These are phyloP conservation scores for Ormia ochracea DNA, from an alignment of 2,888 invertebrate genomes.

Conservation along the genomic window DNA sequence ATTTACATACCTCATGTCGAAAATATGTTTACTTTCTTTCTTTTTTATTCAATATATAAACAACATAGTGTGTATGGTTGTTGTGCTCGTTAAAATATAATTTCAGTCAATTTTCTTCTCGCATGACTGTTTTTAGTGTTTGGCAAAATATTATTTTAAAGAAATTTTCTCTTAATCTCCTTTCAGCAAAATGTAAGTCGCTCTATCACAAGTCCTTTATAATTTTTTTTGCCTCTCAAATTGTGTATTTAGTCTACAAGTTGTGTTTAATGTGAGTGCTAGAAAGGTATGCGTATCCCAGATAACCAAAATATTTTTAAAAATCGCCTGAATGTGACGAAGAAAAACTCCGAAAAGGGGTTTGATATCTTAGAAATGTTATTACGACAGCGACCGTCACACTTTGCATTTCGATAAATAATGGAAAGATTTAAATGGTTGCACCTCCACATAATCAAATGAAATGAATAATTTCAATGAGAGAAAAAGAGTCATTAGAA, in stretches of 20 bases:
- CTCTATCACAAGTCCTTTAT: constrained; percentile 13
- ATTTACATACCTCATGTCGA: not conserved
- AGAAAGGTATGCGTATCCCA: not conserved
- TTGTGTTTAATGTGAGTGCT: not conserved
- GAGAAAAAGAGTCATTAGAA: no score
- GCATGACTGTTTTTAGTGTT: not conserved
- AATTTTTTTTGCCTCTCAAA: not conserved
- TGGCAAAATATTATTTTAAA: constrained; percentile 15
- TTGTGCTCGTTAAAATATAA: constrained; percentile 16
- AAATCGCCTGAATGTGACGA: no score
- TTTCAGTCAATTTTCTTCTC: constrained; percentile 47
- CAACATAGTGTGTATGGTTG: constrained; percentile 3
- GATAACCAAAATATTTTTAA: no score
- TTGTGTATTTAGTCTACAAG: not conserved
- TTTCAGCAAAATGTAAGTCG: not conserved
- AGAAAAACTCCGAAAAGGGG: no score
- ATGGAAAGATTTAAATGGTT: no score
- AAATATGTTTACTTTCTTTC: constrained; percentile 38
- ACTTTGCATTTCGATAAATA: no score
- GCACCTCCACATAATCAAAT: no score
- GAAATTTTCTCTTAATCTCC: not conserved
- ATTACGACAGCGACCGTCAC: no score
- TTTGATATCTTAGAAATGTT: no score
- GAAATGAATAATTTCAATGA: no score
- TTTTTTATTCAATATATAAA: constrained; percentile 8